Evolutionary conservation across 2,113 vertebrate genomes (phyloP).

Genomic region (Jacana jacana): DNA sequence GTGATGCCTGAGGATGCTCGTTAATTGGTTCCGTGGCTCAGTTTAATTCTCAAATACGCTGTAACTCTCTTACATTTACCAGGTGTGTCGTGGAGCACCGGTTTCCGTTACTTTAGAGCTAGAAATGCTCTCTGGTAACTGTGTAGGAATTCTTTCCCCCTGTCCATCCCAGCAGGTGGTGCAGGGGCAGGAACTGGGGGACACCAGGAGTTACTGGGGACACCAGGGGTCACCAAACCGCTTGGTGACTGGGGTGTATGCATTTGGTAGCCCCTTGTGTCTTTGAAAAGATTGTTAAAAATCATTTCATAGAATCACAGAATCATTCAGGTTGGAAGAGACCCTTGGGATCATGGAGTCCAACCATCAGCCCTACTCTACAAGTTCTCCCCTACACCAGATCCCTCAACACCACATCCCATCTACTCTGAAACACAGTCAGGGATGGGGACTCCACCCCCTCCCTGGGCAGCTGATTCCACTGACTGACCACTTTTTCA

Average conservation of each 20-base stretch:
- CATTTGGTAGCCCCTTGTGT: background rate
- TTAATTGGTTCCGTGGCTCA: background rate
- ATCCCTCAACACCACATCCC: no score
- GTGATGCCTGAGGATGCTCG: background rate
- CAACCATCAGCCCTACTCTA: no score
- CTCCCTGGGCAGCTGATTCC: no score
- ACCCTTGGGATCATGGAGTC: no score
- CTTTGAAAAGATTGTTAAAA: background rate
- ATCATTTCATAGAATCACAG: no score
- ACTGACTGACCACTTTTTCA: no score
- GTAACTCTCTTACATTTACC: background rate
- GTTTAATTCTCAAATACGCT: background rate
- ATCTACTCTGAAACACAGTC: no score
- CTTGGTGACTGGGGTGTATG: background rate
- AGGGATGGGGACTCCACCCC: no score
- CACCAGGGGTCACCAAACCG: background rate
- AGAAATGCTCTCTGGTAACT: background rate
- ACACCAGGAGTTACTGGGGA: background rate
- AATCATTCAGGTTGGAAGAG: no score
- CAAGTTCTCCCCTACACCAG: no score
- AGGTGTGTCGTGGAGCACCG: background rate
- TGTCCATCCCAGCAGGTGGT: background rate
- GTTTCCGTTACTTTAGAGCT: background rate
- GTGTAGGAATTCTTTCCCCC: background rate
- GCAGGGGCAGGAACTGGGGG: background rate